phyloP scores from a whole-genome alignment of 2,888 invertebrate species.

The Coremacera marginata region DNA sequence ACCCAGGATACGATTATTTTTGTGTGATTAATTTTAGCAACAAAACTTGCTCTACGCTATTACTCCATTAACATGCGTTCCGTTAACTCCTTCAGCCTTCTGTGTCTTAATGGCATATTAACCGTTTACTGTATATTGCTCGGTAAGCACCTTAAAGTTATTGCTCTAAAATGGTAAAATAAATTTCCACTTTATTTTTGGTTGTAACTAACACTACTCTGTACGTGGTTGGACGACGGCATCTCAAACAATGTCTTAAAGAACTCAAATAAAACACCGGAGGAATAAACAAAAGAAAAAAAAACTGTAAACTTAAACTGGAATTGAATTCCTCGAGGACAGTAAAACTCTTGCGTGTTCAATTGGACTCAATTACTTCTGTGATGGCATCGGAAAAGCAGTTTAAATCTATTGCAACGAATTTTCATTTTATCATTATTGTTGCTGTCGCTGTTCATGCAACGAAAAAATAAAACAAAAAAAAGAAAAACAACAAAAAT shows the following conservation, averaged over 20 bases:
- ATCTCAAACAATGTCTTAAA: not conserved
- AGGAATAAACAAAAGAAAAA: not conserved
- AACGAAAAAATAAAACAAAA: not conserved
- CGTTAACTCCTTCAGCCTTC: too few relatives aligned
- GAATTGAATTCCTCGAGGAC: constrained; percentile 3
- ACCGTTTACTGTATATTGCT: too few relatives aligned
- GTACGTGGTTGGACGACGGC: not conserved
- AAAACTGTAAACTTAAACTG: not conserved
- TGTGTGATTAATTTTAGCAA: too few relatives aligned
- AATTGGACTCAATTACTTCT: constrained; percentile 29
- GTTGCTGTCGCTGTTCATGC: constrained; percentile 1
- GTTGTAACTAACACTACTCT: too few relatives aligned
- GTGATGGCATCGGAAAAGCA: constrained; percentile 3
- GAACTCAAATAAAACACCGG: not conserved
- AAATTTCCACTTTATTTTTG: too few relatives aligned
- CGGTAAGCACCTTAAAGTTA: too few relatives aligned
- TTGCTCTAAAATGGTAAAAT: too few relatives aligned
- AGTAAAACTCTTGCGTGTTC: not conserved
- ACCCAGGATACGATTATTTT: too few relatives aligned
- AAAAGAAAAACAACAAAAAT: not conserved
- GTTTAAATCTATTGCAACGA: constrained; percentile 12
- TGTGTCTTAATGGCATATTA: too few relatives aligned
- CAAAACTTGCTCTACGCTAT: too few relatives aligned
- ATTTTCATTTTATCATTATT: not conserved
- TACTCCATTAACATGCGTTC: too few relatives aligned